These are phyloP conservation scores for Cisticola juncidis DNA, from an alignment of 2,113 vertebrate genomes.

Conservation along the genomic window DNA sequence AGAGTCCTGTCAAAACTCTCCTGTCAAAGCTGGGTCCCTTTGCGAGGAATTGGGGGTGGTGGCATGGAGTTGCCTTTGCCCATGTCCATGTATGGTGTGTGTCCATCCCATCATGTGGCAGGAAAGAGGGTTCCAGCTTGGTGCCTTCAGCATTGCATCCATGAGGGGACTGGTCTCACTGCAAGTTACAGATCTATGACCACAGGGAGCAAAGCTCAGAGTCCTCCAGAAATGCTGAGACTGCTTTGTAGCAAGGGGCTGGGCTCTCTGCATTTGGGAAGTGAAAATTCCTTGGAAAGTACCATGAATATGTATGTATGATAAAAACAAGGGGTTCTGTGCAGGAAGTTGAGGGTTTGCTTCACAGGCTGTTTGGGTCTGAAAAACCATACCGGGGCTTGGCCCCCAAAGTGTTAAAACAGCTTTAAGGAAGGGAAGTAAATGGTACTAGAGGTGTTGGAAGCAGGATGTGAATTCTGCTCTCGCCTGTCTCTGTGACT, in stretches of 20 bases:
- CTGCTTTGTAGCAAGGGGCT: neutral
- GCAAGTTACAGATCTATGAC: neutral
- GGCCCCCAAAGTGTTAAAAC: neutral
- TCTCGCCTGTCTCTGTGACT: neutral
- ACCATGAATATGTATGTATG: accelerated
- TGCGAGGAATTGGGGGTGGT: neutral
- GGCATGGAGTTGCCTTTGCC: neutral
- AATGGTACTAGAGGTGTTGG: neutral
- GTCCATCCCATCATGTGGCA: neutral
- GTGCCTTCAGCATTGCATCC: neutral
- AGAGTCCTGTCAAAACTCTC: neutral
- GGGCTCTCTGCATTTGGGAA: neutral
- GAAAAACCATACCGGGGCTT: neutral
- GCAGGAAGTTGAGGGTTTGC: neutral
- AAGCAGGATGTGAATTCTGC: neutral
- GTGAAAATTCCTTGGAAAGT: neutral
- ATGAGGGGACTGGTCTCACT: neutral
- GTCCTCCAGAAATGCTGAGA: neutral
- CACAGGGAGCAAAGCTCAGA: neutral
- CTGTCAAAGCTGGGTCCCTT: neutral
- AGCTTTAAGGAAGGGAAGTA: neutral
- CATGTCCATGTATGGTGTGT: accelerated
- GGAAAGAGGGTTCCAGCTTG: neutral
- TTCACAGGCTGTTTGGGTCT: neutral
- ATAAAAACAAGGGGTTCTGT: neutral